A percentile compares a stretch with the other conserved stretches of the same genome.
Conservation (phyloP, 2,113 vertebrate species). For the Neodon shergylaensis region DNA sequence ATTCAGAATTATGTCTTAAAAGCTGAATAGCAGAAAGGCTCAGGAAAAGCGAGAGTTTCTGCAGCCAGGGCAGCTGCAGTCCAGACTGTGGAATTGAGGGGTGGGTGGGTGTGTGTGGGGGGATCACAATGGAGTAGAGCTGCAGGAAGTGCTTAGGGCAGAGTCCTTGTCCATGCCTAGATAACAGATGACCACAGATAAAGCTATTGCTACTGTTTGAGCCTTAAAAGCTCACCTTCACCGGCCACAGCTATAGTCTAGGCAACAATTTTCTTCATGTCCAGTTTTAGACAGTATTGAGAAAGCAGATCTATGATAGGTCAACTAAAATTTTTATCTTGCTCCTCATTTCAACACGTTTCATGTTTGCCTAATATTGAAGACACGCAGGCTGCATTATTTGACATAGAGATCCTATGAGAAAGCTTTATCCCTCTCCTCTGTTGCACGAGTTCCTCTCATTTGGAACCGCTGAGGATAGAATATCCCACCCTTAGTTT, state of each 20-base stretch:
- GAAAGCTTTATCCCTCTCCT: neutral
- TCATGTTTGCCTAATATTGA: neutral
- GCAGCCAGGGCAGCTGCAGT: too few relatives aligned
- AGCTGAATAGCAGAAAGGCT: neutral
- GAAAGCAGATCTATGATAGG: neutral
- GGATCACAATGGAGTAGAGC: neutral
- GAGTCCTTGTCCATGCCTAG: neutral
- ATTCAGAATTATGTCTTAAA: neutral
- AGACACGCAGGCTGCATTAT: neutral
- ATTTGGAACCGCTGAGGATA: neutral
- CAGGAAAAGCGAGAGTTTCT: neutral
- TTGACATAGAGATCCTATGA: neutral
- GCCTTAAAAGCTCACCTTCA: neutral
- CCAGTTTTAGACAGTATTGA: neutral
- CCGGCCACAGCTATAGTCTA: neutral
- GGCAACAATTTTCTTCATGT: neutral
- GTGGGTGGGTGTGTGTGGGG: rapidly evolving
- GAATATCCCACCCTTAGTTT: neutral
- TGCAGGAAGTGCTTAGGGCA: too few relatives aligned
- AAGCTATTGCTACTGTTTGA: neutral
- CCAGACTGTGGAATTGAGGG: neutral
- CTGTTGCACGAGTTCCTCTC: neutral
- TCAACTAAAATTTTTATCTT: neutral
- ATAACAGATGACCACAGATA: neutral
- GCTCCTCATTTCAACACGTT: neutral